A percentile compares a stretch with the other conserved stretches of the same genome.
Conservation (phyloP, 1,140 invertebrate genomes). For the Zaprionus taronus region DNA sequence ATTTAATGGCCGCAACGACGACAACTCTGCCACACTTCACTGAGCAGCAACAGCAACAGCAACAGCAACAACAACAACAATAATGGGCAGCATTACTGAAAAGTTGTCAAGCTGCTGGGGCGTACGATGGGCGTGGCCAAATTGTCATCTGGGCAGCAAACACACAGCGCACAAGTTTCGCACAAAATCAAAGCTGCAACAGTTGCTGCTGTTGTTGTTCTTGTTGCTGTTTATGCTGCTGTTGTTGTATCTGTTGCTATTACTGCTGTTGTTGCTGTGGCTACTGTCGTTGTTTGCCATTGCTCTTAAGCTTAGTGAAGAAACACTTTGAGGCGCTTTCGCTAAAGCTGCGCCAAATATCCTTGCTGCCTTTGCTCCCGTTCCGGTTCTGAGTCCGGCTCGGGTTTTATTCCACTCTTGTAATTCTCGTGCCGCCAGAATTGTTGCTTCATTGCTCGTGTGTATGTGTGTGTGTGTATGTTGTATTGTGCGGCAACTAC, state of each 20-base stretch:
- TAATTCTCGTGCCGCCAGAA: slow-evolving; percentile 33
- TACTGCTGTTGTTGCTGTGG: slow-evolving; percentile 21
- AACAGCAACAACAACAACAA: slow-evolving; percentile 35
- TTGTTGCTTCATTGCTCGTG: slow-evolving; percentile 66
- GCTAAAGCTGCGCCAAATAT: slow-evolving; percentile 61
- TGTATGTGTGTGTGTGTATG: slow-evolving; percentile 45
- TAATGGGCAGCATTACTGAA: slow-evolving; percentile 37
- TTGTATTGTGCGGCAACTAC: neutral
- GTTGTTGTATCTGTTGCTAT: slow-evolving; percentile 4
- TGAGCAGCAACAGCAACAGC: slow-evolving; percentile 18
- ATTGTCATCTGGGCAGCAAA: slow-evolving; percentile 6
- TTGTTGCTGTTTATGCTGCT: slow-evolving; percentile 22
- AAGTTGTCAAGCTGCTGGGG: slow-evolving; percentile 42
- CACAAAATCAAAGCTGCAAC: slow-evolving; percentile 62
- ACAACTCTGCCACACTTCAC: slow-evolving; percentile 60
- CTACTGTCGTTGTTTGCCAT: slow-evolving; percentile 45
- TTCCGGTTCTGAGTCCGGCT: neutral
- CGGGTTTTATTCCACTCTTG: neutral
- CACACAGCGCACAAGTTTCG: slow-evolving; percentile 45
- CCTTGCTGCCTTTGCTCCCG: slow-evolving; percentile 30
- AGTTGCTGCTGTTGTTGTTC: slow-evolving; percentile 9
- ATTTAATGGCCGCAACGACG: slow-evolving; percentile 59
- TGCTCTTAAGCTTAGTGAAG: slow-evolving; percentile 79
- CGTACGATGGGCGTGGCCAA: slow-evolving; percentile 11
- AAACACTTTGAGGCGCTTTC: slow-evolving; percentile 72